phyloP scores from a whole-genome alignment of 2,113 vertebrate genomes.

The Narcine bancroftii region DNA sequence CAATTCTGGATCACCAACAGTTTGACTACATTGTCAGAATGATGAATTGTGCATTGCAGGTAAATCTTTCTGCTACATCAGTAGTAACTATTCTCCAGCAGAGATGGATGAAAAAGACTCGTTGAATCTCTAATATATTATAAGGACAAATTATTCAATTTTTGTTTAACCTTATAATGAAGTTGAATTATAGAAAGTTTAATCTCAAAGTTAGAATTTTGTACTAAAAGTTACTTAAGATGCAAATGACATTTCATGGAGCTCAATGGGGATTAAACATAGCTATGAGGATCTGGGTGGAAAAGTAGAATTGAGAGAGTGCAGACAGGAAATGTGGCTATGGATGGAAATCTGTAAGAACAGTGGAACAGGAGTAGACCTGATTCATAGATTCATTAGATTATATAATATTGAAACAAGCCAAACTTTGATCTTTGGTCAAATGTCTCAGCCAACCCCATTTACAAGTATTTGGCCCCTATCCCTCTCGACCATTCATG shows the following conservation, averaged over 20 bases:
- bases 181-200: neutral
- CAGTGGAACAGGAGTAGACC: neutral
- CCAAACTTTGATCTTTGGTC: too few species aligned
- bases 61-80: conserved; percentile 44
- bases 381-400: neutral
- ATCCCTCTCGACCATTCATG: too few species aligned
- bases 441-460: too few species aligned
- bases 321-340: neutral
- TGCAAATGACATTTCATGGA: neutral
- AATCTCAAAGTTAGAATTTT: too few species aligned
- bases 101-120: too few species aligned
- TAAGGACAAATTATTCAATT: neutral
- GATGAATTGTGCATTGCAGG: conserved; percentile 98
- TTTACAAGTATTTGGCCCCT: too few species aligned
- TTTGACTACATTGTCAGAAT: conserved; percentile 90
- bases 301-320: too few species aligned
- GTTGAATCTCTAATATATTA: too few species aligned
- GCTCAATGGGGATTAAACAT: too few species aligned
- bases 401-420: too few species aligned
- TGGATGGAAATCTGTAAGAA: neutral
- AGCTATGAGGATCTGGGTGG: neutral
- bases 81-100: too few species aligned
- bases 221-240: neutral
- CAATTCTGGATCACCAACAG: conserved; percentile 92
- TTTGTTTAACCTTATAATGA: neutral